Conservation (phyloP, 2,797 vertebrate genomes). For the Aulostomus chinensis region DNA sequence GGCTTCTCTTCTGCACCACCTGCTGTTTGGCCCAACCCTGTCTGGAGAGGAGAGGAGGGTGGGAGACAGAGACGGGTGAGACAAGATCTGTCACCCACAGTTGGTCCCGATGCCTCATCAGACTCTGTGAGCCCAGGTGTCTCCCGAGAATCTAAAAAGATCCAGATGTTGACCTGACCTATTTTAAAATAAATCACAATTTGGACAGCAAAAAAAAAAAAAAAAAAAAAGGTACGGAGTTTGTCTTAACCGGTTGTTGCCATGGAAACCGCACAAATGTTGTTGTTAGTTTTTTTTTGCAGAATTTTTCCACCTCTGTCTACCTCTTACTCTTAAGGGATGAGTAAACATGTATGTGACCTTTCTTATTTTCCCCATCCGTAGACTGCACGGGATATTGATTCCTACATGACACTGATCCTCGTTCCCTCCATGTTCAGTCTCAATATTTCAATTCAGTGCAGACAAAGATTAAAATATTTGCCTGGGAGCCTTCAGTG, state of each 20-base stretch:
- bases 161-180: no score
- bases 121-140: constrained; percentile 15
- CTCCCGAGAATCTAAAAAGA: constrained; percentile 1
- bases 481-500: constrained; percentile 24
- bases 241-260: constrained; percentile 38
- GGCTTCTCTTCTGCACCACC: constrained; percentile 75
- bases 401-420: neutral
- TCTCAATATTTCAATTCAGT: constrained; percentile 17
- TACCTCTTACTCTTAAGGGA: constrained; percentile 3
- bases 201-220: no score
- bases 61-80: constrained; percentile 40
- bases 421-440: constrained; percentile 4
- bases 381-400: no score
- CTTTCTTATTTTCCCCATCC: constrained; percentile 9
- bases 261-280: constrained; percentile 47
- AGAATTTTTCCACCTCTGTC: constrained; percentile 52
- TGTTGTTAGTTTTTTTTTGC: constrained; percentile 12
- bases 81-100: constrained; percentile 48
- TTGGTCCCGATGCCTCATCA: constrained; percentile 41
- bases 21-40: constrained; percentile 77
- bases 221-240: no score
- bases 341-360: constrained; percentile 13
- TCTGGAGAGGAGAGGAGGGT: constrained; percentile 53
- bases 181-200: no score
- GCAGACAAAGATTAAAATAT: constrained; percentile 15